Evolutionary conservation across 2,797 vertebrate species (phyloP).

Genomic region (Acipenser transmontanus): DNA sequence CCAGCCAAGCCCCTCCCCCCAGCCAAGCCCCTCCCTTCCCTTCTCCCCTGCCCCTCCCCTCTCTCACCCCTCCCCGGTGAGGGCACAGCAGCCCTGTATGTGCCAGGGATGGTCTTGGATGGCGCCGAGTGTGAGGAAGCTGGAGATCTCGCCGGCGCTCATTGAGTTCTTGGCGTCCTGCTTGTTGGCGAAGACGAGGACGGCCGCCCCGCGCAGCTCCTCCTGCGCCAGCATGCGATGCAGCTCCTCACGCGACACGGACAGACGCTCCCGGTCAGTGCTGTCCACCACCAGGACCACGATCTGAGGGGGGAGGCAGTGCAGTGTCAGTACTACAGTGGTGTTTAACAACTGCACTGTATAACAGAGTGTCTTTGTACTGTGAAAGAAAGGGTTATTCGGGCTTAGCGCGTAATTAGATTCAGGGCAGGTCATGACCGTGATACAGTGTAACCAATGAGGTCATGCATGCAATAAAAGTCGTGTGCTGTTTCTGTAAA

Average conservation of each 20-base stretch:
- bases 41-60: too few species aligned
- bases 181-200: slow-evolving; percentile 79
- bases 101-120: slow-evolving; percentile 76
- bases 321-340: slow-evolving; percentile 34
- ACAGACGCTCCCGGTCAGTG: slow-evolving; percentile 71
- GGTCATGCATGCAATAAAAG: too few species aligned
- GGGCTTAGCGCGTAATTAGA: too few species aligned
- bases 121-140: slow-evolving; percentile 62
- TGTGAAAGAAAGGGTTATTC: too few species aligned
- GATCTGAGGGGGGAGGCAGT: slow-evolving; percentile 51
- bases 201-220: slow-evolving; percentile 47
- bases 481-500: too few species aligned
- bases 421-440: too few species aligned
- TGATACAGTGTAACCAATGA: too few species aligned
- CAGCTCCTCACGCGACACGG: slow-evolving; percentile 65
- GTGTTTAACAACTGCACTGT: too few species aligned
- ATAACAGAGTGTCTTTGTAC: too few species aligned
- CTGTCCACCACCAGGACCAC: slow-evolving; percentile 81
- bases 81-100: slow-evolving; percentile 74
- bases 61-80: slow-evolving; percentile 77
- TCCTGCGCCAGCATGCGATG: slow-evolving; percentile 77
- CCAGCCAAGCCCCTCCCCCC: too few species aligned
- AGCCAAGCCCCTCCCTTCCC: too few species aligned
- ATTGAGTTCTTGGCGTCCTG: slow-evolving; percentile 76
- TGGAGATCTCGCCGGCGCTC: slow-evolving; percentile 70